phyloP scores from a whole-genome alignment of 2,113 vertebrate species.

The Cariama cristata region DNA sequence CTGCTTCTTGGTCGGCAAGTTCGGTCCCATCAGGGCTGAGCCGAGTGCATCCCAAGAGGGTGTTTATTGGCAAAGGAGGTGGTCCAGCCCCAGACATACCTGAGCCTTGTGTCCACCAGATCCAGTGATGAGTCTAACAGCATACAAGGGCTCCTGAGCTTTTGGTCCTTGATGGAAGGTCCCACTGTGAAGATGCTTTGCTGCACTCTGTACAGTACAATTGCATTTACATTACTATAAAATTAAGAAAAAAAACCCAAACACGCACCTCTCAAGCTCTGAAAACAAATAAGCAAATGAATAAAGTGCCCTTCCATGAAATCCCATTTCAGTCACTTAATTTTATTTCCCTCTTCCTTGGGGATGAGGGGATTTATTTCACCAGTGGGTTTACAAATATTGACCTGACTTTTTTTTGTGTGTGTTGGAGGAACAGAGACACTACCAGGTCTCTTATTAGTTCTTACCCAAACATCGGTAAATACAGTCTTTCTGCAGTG shows the following conservation, averaged over 20 bases:
- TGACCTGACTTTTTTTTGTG: conserved; percentile 1
- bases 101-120: not conserved
- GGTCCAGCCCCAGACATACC: not conserved
- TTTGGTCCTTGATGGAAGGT: not conserved
- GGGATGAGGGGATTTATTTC: conserved; percentile 21
- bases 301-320: not conserved
- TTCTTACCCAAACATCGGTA: conserved; percentile 39
- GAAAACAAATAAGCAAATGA: not conserved
- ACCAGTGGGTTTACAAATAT: conserved; percentile 42
- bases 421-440: not conserved
- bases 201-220: not conserved
- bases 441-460: conserved; percentile 35
- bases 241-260: not conserved
- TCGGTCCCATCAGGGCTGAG: not conserved
- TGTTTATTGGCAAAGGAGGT: not conserved
- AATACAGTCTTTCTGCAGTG: conserved; percentile 30
- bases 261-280: not conserved
- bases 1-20: not conserved
- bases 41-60: not conserved
- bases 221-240: not conserved
- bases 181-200: not conserved
- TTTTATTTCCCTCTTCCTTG: not conserved
- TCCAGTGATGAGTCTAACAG: not conserved
- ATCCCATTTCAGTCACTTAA: conserved; percentile 1
- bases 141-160: not conserved